Percentiles rank a stretch among this genome's conserved stretches.
phyloP scores from a whole-genome alignment of 2,113 vertebrate species.

The Helogale parvula region DNA sequence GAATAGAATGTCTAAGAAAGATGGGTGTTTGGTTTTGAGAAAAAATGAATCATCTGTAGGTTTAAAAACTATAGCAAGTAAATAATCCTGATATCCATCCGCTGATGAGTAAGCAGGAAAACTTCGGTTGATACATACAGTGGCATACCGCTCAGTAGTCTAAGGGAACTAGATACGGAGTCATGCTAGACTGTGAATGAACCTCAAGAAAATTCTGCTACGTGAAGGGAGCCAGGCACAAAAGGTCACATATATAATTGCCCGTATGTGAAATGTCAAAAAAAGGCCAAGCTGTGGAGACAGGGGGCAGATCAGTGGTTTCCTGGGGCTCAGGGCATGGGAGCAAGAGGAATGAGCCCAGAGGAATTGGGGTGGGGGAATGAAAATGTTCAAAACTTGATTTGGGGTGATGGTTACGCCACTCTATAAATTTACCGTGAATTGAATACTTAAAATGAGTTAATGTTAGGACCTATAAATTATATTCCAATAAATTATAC shows the following conservation, averaged over 20 bases:
- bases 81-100: background rate
- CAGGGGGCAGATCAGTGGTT: background rate
- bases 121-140: background rate
- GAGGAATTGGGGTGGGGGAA: background rate
- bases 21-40: background rate
- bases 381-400: background rate
- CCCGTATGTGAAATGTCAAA: background rate
- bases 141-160: background rate
- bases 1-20: background rate
- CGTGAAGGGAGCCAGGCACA: background rate
- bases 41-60: background rate
- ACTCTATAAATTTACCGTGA: background rate
- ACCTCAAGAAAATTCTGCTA: background rate
- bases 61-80: constrained; percentile 20
- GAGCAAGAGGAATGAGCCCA: background rate
- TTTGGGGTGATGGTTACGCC: background rate
- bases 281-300: background rate
- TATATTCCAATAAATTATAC: background rate
- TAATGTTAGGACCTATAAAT: background rate
- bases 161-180: background rate
- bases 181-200: background rate
- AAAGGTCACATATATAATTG: background rate
- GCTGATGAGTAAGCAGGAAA: background rate
- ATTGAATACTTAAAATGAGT: background rate
- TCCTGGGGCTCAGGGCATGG: accelerated